Conservation (phyloP, 2,797 vertebrate genomes). For the Philypnodon macrostomus region DNA sequence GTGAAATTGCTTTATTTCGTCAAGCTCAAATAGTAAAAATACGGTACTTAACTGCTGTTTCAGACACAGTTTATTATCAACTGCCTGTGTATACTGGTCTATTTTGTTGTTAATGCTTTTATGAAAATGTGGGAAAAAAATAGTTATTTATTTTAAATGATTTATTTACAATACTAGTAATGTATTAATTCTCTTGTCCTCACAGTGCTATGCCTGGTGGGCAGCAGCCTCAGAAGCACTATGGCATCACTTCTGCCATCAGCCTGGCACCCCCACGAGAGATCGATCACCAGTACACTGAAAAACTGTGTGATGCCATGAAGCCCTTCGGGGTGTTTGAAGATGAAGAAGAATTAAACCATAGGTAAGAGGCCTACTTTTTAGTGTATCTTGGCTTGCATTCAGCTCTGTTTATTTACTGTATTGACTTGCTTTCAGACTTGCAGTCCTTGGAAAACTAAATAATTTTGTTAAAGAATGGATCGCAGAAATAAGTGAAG, state of each 20-base stretch:
- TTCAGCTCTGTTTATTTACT: too few species aligned
- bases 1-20: too few species aligned
- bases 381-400: too few species aligned
- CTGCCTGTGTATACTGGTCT: too few species aligned
- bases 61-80: too few species aligned
- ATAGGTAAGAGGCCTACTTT: slow-evolving; percentile 85
- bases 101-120: too few species aligned
- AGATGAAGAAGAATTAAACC: slow-evolving; percentile 89
- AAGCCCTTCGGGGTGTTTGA: slow-evolving; percentile 95
- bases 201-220: slow-evolving; percentile 79
- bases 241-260: slow-evolving; percentile 92
- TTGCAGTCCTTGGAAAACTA: slow-evolving; percentile 90
- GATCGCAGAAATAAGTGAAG: slow-evolving; percentile 91
- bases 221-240: slow-evolving; percentile 86
- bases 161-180: too few species aligned
- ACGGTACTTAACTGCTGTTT: too few species aligned
- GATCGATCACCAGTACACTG: slow-evolving; percentile 87
- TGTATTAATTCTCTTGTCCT: slow-evolving; percentile 9
- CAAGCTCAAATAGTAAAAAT: too few species aligned
- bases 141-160: too few species aligned
- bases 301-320: slow-evolving; percentile 90
- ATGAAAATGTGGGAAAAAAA: too few species aligned
- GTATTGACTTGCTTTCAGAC: slow-evolving; percentile 79
- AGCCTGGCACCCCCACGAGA: slow-evolving; percentile 88
- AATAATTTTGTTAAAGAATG: slow-evolving; percentile 94